Conservation (phyloP, 64 coral and sea anemone species). For the Montipora sp. region DNA sequence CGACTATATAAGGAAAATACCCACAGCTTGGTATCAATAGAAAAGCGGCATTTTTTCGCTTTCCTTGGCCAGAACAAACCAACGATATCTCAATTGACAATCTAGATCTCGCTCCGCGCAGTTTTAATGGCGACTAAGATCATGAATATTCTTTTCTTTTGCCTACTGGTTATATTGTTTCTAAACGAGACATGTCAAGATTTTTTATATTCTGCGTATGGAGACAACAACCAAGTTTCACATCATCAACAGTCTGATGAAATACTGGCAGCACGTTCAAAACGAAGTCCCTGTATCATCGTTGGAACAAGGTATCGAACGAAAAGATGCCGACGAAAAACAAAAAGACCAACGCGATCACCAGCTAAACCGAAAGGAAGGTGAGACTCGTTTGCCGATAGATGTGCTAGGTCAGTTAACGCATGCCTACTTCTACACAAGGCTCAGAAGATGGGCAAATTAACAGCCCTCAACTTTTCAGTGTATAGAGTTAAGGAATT, state of each 20-base stretch:
- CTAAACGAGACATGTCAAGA: background rate
- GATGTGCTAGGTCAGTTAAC: too few species aligned
- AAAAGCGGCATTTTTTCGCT: too few species aligned
- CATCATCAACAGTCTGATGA: background rate
- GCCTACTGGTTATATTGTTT: background rate
- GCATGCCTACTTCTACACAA: too few species aligned
- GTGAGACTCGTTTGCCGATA: background rate
- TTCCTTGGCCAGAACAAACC: too few species aligned
- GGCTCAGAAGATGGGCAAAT: too few species aligned
- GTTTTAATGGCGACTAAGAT: background rate
- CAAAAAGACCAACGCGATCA: background rate
- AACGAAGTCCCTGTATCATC: conserved; percentile 23
- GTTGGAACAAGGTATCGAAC: conserved; percentile 8
- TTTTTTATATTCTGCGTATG: background rate
- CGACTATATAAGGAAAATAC: background rate
- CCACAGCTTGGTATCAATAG: background rate
- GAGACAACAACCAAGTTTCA: background rate
- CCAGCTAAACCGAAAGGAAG: background rate
- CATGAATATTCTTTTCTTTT: background rate
- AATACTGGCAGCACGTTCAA: background rate
- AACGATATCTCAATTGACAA: too few species aligned
- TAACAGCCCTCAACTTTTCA: too few species aligned
- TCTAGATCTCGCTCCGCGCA: too few species aligned
- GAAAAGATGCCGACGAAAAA: background rate
- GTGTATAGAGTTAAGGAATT: too few species aligned